phyloP scores from a whole-genome alignment of 2,113 vertebrate species.

The Morone chrysops region DNA sequence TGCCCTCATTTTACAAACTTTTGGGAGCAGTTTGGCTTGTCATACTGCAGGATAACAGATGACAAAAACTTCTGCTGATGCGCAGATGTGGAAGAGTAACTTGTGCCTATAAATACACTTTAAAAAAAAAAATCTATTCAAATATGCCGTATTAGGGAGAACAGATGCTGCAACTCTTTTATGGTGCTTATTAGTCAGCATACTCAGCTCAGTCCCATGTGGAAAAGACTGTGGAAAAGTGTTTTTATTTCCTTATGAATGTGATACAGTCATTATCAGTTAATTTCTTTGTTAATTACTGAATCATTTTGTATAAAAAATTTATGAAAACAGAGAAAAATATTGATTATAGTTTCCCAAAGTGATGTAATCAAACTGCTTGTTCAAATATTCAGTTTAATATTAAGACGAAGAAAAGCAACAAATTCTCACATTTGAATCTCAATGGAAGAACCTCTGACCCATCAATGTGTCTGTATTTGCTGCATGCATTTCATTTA shows the following conservation, averaged over 20 bases:
- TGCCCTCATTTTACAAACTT: slow-evolving; percentile 68
- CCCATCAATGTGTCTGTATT: neutral
- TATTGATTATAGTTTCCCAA: too few species aligned
- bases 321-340: too few species aligned
- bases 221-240: slow-evolving; percentile 44
- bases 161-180: slow-evolving; percentile 72
- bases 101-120: slow-evolving; percentile 10
- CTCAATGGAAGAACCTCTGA: slow-evolving; percentile 1
- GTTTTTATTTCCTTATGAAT: neutral
- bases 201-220: slow-evolving; percentile 66
- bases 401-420: too few species aligned
- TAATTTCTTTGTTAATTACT: too few species aligned
- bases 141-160: slow-evolving; percentile 1
- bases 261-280: neutral
- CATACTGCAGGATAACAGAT: slow-evolving; percentile 31
- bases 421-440: neutral
- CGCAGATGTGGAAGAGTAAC: slow-evolving; percentile 28
- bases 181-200: slow-evolving; percentile 70
- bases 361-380: too few species aligned
- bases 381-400: too few species aligned
- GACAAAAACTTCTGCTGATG: slow-evolving; percentile 44
- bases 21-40: slow-evolving; percentile 52
- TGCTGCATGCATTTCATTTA: neutral
- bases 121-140: neutral
- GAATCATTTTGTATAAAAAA: too few species aligned